Conservation (phyloP, 2,888 invertebrate genomes). For the Drosophila anceps region DNA sequence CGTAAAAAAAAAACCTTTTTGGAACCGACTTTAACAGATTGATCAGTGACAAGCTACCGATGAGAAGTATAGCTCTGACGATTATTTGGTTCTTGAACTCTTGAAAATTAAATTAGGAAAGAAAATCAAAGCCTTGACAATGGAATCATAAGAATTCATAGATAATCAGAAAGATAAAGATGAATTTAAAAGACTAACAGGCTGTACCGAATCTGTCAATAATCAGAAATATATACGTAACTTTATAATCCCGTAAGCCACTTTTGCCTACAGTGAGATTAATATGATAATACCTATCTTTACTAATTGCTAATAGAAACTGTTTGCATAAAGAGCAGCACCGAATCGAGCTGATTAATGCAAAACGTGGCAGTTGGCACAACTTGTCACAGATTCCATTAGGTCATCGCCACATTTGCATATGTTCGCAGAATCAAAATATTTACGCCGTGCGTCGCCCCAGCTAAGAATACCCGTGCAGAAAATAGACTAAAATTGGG, state of each 20-base stretch:
- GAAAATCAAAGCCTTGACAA: background rate
- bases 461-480: conserved; percentile 16
- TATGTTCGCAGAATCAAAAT: conserved; percentile 50
- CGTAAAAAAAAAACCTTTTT: too few species aligned
- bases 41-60: too few species aligned
- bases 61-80: too few species aligned
- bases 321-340: conserved; percentile 2
- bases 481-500: conserved; percentile 17
- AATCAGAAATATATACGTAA: background rate
- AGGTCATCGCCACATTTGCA: conserved; percentile 77
- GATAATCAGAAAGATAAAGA: background rate
- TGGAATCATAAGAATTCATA: background rate
- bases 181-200: too few species aligned
- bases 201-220: background rate
- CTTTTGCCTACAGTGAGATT: background rate
- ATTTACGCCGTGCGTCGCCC: conserved; percentile 50
- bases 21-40: too few species aligned
- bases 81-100: background rate
- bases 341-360: conserved; percentile 68
- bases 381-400: conserved; percentile 77
- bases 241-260: background rate
- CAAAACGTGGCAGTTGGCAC: conserved; percentile 73
- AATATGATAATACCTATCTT: background rate
- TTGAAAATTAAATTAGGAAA: background rate
- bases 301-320: background rate